Evolutionary conservation across 2,113 vertebrate species (phyloP).

Genomic region (Tetrax tetrax): DNA sequence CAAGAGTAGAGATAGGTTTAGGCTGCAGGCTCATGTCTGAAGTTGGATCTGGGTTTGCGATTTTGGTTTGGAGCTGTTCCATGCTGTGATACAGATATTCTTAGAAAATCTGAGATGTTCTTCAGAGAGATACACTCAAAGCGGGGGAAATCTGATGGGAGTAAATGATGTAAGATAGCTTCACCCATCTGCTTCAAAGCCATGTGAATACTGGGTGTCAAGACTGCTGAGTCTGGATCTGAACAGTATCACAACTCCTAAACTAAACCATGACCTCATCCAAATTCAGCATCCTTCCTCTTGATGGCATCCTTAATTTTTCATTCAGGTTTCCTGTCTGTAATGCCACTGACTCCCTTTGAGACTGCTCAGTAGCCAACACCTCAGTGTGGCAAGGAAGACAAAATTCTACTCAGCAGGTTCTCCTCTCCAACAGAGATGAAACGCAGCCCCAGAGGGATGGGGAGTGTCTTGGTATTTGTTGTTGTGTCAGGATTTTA

Average conservation of each 20-base stretch:
- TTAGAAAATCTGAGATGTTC: not conserved
- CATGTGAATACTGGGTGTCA: not conserved
- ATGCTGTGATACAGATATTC: not conserved
- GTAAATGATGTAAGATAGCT: not conserved
- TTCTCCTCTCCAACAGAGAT: not conserved
- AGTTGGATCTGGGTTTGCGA: not conserved
- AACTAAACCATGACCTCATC: not conserved
- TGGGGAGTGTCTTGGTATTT: not conserved
- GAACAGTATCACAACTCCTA: not conserved
- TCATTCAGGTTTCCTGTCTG: rapidly evolving
- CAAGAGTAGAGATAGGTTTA: not conserved
- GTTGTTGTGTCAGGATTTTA: not conserved
- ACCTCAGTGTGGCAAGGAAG: not conserved
- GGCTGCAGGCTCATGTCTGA: not conserved
- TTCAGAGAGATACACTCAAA: not conserved
- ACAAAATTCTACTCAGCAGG: not conserved
- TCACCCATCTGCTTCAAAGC: not conserved
- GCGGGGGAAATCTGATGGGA: not conserved
- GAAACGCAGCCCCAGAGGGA: not conserved
- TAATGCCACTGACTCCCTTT: rapidly evolving
- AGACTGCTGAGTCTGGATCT: not conserved
- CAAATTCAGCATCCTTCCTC: not conserved
- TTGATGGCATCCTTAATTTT: not conserved
- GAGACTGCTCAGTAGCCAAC: not conserved
- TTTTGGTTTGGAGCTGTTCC: not conserved